Conservation (phyloP, 2,888 invertebrate genomes). For the Pandemis heparana region DNA sequence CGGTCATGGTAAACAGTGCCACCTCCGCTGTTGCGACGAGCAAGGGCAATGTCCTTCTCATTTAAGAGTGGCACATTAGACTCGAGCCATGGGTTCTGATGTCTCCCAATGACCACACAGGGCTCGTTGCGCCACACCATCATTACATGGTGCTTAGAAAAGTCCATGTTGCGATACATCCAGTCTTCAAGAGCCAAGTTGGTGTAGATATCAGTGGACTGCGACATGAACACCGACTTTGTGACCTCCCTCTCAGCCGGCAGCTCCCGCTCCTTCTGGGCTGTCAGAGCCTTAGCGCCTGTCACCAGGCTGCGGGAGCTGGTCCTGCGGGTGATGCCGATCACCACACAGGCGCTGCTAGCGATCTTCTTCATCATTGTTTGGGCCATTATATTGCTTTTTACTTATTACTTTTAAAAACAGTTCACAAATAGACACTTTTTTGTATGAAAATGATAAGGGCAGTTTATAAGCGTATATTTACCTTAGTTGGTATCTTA, state of each 20-base stretch:
- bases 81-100: conserved; percentile 99
- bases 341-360: conserved; percentile 70
- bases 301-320: conserved; percentile 69
- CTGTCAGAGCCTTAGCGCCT: conserved; percentile 58
- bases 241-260: conserved; percentile 85
- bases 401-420: conserved; percentile 46
- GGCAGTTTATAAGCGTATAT: conserved; percentile 69
- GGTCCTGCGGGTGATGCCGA: conserved; percentile 73
- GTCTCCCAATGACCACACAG: conserved; percentile 97
- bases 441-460: conserved; percentile 78
- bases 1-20: conserved; percentile 98
- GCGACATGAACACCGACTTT: conserved; percentile 96
- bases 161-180: conserved; percentile 95
- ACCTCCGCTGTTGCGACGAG: conserved; percentile 97
- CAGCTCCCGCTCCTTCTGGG: conserved; percentile 64
- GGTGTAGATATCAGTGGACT: conserved; percentile 95
- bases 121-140: conserved; percentile 97
- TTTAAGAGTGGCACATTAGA: conserved; percentile 90
- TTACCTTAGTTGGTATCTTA: conserved; percentile 57
- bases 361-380: conserved; percentile 77
- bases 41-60: conserved; percentile 90
- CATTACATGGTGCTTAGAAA: conserved; percentile 92
- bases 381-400: conserved; percentile 75
- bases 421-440: conserved; percentile 71
- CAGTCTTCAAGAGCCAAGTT: conserved; percentile 99